A percentile compares a stretch with the other conserved stretches of the same genome.
Conservation (phyloP, 2,113 vertebrate genomes). For the Oenanthe oenanthe region DNA sequence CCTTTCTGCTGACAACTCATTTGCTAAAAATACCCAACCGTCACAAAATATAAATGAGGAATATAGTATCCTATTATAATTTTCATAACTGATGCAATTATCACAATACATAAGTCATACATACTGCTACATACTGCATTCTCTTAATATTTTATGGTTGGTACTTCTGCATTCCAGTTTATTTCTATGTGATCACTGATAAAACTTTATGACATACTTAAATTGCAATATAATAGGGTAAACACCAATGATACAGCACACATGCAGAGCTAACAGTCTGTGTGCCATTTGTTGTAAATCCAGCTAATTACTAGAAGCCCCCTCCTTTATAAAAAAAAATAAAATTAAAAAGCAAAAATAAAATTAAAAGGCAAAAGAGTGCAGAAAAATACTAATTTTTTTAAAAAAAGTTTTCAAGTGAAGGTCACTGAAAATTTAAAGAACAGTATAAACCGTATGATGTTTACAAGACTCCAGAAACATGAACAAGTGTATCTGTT, state of each 20-base stretch:
- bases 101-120: constrained; percentile 26
- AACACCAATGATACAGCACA: constrained; percentile 88
- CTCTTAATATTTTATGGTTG: constrained; percentile 41
- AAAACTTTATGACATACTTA: constrained; percentile 82
- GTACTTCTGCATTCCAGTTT: constrained; percentile 41
- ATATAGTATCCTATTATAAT: constrained; percentile 53
- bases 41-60: constrained; percentile 74
- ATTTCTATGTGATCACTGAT: constrained; percentile 71
- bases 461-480: background rate
- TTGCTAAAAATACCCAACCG: constrained; percentile 90
- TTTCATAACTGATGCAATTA: constrained; percentile 48
- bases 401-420: constrained; percentile 51
- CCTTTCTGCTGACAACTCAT: constrained; percentile 90
- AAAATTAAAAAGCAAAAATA: background rate
- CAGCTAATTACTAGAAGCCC: constrained; percentile 84
- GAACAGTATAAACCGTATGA: background rate
- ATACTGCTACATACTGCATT: background rate
- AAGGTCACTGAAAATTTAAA: background rate
- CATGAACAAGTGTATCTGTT: fast-evolving
- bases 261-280: constrained; percentile 94
- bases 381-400: background rate
- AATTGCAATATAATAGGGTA: constrained; percentile 86
- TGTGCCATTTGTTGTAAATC: constrained; percentile 93
- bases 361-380: background rate
- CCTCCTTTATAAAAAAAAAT: constrained; percentile 45